Evolutionary conservation across 1,140 invertebrate species (phyloP).

Genomic region (Heterodera schachtii): DNA sequence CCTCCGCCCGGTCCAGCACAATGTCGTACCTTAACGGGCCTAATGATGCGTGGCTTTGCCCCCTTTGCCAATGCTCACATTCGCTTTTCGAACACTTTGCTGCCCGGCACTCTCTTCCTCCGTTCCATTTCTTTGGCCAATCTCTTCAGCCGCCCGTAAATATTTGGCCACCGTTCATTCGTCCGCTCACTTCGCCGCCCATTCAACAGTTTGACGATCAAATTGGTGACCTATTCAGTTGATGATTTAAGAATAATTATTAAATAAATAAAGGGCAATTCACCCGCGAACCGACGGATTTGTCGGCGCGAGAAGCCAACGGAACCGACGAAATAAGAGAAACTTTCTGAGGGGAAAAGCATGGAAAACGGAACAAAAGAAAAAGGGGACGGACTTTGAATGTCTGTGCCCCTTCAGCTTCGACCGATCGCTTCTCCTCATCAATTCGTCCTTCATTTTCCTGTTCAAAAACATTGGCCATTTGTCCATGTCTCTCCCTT

Average conservation of each 20-base stretch:
- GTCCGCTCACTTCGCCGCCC: neutral
- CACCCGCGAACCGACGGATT: neutral
- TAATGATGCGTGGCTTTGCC: no score
- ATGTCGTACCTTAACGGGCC: conserved; percentile 9
- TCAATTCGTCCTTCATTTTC: neutral
- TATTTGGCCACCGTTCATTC: conserved; percentile 11
- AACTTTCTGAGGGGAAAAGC: neutral
- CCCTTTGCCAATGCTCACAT: neutral
- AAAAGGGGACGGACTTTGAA: neutral
- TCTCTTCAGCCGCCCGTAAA: neutral
- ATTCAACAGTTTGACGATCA: conserved; percentile 15
- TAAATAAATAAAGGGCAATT: neutral
- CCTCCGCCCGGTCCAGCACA: conserved; percentile 18
- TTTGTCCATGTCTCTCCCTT: neutral
- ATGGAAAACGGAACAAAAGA: neutral
- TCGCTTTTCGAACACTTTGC: conserved; percentile 20
- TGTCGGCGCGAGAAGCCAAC: neutral
- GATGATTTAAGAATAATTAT: neutral
- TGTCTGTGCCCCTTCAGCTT: neutral
- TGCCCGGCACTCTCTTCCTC: conserved; percentile 17
- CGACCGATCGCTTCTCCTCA: neutral
- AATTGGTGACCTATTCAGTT: conserved; percentile 8
- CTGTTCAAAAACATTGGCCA: neutral
- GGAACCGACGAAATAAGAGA: neutral
- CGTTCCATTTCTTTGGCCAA: conserved; percentile 15